Conservation (phyloP, 2,113 vertebrate genomes). For the Lampris incognitus region DNA sequence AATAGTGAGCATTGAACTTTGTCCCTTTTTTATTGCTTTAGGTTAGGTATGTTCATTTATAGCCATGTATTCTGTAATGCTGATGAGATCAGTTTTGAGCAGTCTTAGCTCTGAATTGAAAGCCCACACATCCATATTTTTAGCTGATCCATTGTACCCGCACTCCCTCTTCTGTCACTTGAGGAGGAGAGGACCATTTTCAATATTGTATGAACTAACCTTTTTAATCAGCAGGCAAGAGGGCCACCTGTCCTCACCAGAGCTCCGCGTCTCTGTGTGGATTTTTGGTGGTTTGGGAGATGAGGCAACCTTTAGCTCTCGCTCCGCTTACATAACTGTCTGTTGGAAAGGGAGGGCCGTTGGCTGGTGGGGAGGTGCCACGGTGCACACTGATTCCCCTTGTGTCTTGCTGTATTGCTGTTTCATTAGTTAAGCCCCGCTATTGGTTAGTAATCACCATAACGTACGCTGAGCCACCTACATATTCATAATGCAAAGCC, state of each 20-base stretch:
- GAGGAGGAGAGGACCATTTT: slow-evolving; percentile 28
- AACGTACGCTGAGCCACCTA: slow-evolving; percentile 27
- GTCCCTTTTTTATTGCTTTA: slow-evolving; percentile 67
- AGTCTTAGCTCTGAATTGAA: slow-evolving; percentile 26
- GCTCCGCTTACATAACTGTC: slow-evolving; percentile 69
- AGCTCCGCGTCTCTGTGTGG: slow-evolving; percentile 39
- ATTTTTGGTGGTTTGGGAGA: slow-evolving; percentile 68
- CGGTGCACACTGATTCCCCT: slow-evolving; percentile 43
- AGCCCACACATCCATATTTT: slow-evolving; percentile 34
- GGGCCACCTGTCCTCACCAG: slow-evolving; percentile 48
- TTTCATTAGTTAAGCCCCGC: slow-evolving; percentile 49
- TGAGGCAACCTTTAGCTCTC: slow-evolving; percentile 69
- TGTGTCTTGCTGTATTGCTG: slow-evolving; percentile 25
- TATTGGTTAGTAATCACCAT: slow-evolving; percentile 29
- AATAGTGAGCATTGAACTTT: slow-evolving; percentile 68
- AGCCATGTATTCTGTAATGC: slow-evolving; percentile 43
- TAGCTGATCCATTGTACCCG: slow-evolving; percentile 17
- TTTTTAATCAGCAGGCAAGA: slow-evolving; percentile 62
- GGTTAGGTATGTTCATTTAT: slow-evolving; percentile 64
- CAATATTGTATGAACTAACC: slow-evolving; percentile 55
- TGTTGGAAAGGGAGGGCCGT: slow-evolving; percentile 50
- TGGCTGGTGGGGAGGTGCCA: slow-evolving; percentile 47
- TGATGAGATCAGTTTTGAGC: slow-evolving; percentile 45
- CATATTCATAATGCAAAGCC: slow-evolving; percentile 37
- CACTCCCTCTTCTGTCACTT: slow-evolving; percentile 18